Conservation (phyloP, 2,113 vertebrate species). For the Collichthys lucidus region DNA sequence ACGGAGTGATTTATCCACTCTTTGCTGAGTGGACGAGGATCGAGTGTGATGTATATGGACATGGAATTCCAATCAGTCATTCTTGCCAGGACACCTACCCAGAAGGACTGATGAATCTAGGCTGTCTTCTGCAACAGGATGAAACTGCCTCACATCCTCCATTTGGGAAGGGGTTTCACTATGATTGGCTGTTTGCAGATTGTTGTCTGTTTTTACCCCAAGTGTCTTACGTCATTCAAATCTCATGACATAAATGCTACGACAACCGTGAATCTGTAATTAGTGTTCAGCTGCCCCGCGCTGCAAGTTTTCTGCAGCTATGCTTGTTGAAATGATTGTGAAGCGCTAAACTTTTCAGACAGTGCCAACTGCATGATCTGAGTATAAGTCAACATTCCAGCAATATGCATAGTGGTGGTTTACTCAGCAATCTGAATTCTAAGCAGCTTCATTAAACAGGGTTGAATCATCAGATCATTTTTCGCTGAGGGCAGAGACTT, state of each 20-base stretch:
- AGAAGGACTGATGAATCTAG: constrained; percentile 54
- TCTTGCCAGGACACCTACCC: constrained; percentile 65
- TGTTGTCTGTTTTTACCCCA: constrained; percentile 13
- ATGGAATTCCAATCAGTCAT: constrained; percentile 83
- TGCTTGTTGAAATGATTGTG: background rate
- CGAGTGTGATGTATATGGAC: constrained; percentile 78
- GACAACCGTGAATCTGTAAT: background rate
- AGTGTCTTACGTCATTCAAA: constrained; percentile 29
- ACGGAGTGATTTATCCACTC: constrained; percentile 76
- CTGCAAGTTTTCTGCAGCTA: constrained; percentile 4
- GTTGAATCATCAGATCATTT: constrained; percentile 36
- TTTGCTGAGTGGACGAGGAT: constrained; percentile 78
- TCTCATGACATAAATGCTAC: background rate
- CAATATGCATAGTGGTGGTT: constrained; percentile 17
- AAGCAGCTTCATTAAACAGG: constrained; percentile 36
- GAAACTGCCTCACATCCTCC: constrained; percentile 26
- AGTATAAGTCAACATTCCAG: constrained; percentile 12
- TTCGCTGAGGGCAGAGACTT: constrained; percentile 27
- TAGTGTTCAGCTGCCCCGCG: background rate
- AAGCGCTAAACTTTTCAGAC: constrained; percentile 4
- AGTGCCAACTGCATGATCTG: constrained; percentile 2
- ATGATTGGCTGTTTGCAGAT: constrained; percentile 16
- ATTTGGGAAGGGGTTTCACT: constrained; percentile 13
- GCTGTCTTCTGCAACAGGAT: constrained; percentile 31
- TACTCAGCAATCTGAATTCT: constrained; percentile 36